Conservation (phyloP, 2,113 vertebrate genomes). For the Podocnemis expansa region DNA sequence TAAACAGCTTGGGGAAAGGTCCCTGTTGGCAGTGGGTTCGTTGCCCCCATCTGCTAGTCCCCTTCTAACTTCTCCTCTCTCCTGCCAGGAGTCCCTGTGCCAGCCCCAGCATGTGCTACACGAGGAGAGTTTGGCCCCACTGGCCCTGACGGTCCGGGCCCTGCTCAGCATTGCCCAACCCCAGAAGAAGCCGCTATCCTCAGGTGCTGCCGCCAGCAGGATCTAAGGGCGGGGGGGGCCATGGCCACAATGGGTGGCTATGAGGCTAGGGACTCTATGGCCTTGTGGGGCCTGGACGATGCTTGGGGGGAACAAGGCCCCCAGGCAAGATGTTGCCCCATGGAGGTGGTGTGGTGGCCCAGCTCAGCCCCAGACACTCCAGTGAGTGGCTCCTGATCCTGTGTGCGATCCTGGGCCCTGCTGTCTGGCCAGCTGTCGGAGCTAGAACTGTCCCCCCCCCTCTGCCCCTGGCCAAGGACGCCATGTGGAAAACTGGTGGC, state of each 20-base stretch:
- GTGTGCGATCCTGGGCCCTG: too few species aligned
- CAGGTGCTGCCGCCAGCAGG: slow-evolving; percentile 18
- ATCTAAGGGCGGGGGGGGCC: neutral
- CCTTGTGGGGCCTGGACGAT: neutral
- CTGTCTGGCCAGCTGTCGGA: too few species aligned
- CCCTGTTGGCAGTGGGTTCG: neutral
- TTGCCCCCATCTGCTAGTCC: neutral
- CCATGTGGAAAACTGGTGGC: neutral
- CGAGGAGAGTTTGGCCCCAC: slow-evolving; percentile 81
- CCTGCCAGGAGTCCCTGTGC: slow-evolving; percentile 81
- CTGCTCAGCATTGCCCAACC: slow-evolving; percentile 54
- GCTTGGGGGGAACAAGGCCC: neutral
- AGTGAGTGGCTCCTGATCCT: neutral
- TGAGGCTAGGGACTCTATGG: too few species aligned
- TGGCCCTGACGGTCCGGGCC: slow-evolving; percentile 77
- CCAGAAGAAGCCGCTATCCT: neutral
- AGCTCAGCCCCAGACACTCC: neutral
- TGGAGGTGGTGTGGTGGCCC: neutral
- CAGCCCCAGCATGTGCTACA: slow-evolving; percentile 82
- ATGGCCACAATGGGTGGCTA: neutral
- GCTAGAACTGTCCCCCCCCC: too few species aligned
- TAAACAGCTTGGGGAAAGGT: too few species aligned
- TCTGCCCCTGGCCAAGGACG: too few species aligned
- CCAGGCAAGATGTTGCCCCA: neutral
- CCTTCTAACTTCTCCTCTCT: neutral